phyloP scores from a whole-genome alignment of 1,140 invertebrate genomes.

The Venustaconcha ellipsiformis region DNA sequence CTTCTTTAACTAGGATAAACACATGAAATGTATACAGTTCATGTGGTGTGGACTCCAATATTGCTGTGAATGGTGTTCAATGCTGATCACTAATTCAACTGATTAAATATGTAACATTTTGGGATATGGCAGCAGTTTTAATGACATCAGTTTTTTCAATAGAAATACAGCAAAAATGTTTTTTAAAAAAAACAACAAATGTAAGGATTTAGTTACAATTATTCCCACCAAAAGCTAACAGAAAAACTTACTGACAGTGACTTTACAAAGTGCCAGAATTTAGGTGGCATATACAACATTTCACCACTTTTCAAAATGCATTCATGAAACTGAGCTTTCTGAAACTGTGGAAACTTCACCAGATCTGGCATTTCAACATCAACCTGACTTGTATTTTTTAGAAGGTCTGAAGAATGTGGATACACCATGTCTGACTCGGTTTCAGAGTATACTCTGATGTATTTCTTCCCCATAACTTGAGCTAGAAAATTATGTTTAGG shows the following conservation, averaged over 20 bases:
- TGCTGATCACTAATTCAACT: too few species aligned
- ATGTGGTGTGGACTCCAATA: too few species aligned
- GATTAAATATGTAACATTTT: too few species aligned
- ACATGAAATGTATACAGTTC: too few species aligned
- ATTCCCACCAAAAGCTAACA: constrained; percentile 76
- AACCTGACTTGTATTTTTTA: constrained; percentile 80
- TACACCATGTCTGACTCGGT: constrained; percentile 81
- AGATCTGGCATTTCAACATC: constrained; percentile 73
- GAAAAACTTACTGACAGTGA: constrained; percentile 75
- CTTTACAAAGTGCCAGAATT: constrained; percentile 76
- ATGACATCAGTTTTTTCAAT: too few species aligned
- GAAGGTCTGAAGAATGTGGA: constrained; percentile 81
- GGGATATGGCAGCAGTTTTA: too few species aligned
- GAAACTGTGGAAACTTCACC: constrained; percentile 70
- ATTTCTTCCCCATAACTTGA: constrained; percentile 88
- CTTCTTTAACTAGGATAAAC: too few species aligned
- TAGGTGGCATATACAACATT: constrained; percentile 75
- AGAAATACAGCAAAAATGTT: too few species aligned
- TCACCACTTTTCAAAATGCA: constrained; percentile 72
- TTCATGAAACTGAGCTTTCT: constrained; percentile 67
- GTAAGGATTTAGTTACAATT: constrained; percentile 6
- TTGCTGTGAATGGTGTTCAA: too few species aligned
- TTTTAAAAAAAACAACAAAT: too few species aligned
- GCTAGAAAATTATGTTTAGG: constrained; percentile 94
- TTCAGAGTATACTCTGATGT: constrained; percentile 84